Conservation (phyloP, 2,888 invertebrate genomes). For the Scaptomyza caliginosa region DNA sequence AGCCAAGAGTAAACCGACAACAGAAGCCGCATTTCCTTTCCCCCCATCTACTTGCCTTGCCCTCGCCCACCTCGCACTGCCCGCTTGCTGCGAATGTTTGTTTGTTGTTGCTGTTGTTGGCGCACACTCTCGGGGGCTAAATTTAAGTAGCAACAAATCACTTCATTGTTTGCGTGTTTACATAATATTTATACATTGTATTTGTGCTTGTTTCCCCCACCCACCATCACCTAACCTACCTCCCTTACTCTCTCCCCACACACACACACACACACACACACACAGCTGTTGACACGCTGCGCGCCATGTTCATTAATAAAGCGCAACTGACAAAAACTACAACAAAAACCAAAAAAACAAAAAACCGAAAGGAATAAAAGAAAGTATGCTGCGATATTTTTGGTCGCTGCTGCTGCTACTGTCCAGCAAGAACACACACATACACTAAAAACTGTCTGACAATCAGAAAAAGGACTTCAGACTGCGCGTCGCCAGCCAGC, state of each 20-base stretch:
- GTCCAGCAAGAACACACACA: conserved; percentile 12
- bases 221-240: background rate
- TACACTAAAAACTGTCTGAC: conserved; percentile 35
- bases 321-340: conserved; percentile 47
- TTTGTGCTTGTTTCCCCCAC: conserved; percentile 7
- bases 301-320: conserved; percentile 70
- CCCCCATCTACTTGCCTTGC: background rate
- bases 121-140: conserved; percentile 60
- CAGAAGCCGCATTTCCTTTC: background rate
- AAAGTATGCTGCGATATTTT: conserved; percentile 47
- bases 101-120: conserved; percentile 33
- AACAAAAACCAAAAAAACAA: background rate
- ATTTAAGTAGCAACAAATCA: conserved; percentile 80
- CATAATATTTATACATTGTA: conserved; percentile 78
- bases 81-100: conserved; percentile 1
- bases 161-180: conserved; percentile 79
- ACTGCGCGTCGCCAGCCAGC: conserved; percentile 62
- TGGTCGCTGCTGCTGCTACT: conserved; percentile 11
- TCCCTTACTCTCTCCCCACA: background rate
- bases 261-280: no score
- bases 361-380: background rate
- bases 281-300: conserved; percentile 64
- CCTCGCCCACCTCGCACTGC: no score
- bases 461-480: conserved; percentile 63
- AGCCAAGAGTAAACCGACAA: conserved; percentile 36